phyloP scores from a whole-genome alignment of 37 sponge, comb jelly and placozoan species.

The Cliona cf. orientalis region DNA sequence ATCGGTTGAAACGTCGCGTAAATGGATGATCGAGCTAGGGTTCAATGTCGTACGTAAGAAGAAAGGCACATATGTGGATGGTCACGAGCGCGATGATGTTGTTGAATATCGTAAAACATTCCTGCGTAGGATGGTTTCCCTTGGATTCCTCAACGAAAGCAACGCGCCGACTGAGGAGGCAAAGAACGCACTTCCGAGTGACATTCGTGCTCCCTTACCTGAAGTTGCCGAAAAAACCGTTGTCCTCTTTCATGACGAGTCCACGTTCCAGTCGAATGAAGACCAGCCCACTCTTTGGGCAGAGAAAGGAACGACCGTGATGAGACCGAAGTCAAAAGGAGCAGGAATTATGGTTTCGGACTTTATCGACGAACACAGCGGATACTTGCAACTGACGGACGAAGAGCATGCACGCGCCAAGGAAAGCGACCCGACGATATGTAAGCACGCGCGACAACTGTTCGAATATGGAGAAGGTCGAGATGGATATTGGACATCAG shows the following conservation, averaged over 20 bases:
- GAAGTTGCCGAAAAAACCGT: conserved; percentile 19
- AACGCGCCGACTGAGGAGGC: conserved; percentile 51
- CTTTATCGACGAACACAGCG: conserved; percentile 37
- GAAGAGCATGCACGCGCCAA: conserved; percentile 9
- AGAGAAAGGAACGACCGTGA: background rate
- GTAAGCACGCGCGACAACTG: background rate
- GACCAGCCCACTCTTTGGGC: conserved; percentile 36
- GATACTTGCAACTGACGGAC: conserved; percentile 10
- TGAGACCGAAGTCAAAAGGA: conserved; percentile 36
- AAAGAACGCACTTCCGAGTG: conserved; percentile 15
- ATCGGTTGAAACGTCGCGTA: conserved; percentile 42
- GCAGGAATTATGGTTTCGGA: conserved; percentile 62
- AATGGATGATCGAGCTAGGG: conserved; percentile 62
- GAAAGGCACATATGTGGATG: conserved; percentile 68
- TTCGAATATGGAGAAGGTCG: conserved; percentile 14
- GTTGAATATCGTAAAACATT: conserved; percentile 32
- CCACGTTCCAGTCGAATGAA: conserved; percentile 39
- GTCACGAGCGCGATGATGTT: conserved; percentile 56
- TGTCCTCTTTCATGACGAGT: conserved; percentile 40
- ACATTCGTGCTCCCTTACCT: background rate
- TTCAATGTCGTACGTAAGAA: conserved; percentile 36
- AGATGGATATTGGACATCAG: conserved; percentile 37
- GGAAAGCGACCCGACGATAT: background rate
- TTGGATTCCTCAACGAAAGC: conserved; percentile 19
- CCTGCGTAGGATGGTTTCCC: conserved; percentile 27